Percentiles rank a stretch among this genome's conserved stretches.
phyloP scores from a whole-genome alignment of 2,888 invertebrate genomes.

The Drosophila stalkeri region DNA sequence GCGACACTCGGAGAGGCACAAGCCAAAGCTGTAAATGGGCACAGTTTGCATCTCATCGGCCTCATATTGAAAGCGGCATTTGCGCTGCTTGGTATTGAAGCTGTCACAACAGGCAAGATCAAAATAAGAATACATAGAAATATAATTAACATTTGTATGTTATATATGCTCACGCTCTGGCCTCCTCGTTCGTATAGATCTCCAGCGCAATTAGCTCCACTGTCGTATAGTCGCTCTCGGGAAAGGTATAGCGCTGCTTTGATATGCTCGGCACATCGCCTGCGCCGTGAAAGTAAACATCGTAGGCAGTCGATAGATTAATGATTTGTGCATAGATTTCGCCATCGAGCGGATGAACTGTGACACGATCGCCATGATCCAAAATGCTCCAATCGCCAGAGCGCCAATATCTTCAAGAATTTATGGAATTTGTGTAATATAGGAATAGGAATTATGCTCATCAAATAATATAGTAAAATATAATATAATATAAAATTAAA shows the following conservation, averaged over 20 bases:
- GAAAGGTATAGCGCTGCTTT: conserved; percentile 86
- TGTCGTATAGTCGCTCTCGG: conserved; percentile 87
- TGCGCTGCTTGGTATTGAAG: conserved; percentile 88
- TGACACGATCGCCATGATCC: conserved; percentile 85
- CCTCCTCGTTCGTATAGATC: conserved; percentile 87
- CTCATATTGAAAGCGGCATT: conserved; percentile 89
- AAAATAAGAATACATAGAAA: not conserved
- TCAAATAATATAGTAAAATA: no score
- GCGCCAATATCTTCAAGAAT: conserved; percentile 86
- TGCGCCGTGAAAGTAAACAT: conserved; percentile 89
- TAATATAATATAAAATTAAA: no score
- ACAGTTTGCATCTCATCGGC: conserved; percentile 88
- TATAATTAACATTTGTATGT: not conserved
- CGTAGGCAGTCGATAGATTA: conserved; percentile 89
- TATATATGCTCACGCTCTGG: conserved; percentile 85
- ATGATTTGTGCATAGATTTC: conserved; percentile 91
- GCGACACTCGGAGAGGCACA: conserved; percentile 91
- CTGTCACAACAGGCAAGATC: conserved; percentile 74
- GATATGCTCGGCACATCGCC: conserved; percentile 89
- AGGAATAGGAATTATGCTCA: not conserved
- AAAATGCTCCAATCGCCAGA: conserved; percentile 87
- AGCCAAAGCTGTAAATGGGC: conserved; percentile 89
- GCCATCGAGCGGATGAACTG: conserved; percentile 90
- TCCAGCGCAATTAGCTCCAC: conserved; percentile 87
- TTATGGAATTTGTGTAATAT: no score